Base-by-base conservation (phyloP, 1,140 invertebrate species). In the Ips typographus region DNA sequence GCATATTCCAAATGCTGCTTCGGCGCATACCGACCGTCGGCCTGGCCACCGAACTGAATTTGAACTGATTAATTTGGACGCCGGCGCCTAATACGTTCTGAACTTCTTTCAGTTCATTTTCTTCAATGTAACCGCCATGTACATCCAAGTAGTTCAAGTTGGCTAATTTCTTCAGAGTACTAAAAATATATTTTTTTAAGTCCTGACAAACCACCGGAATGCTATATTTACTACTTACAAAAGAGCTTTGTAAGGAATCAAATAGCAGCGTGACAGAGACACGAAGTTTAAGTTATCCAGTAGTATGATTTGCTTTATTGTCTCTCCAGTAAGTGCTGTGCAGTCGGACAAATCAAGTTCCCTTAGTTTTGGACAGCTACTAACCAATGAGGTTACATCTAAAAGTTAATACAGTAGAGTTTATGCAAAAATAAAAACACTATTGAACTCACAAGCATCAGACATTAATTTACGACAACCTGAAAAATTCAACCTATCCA, bases 311-410 rank as follows among this genome's bases (percentile, higher is more conserved):
- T 83, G 79, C 1, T 82, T 76, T 1, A 94, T 81, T 38, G 85
- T 80, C 36, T 80, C 76, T 3, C 84, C 83, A 1, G 90, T 89
- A 1, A 96, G 78, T 37, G 84, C 80, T n/a, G 89, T 88, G 71
- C 91, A 91, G 80, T 96, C 94, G 63, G 93, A 95, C 53, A 95
- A 77, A 82, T 96, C 94, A 52, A 96, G 81, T 80, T 95, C 93
- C 42, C 89, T 79, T n/a, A 96, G 80, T 49, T 86, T 80, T 0
- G 89, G 85, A 78, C 92, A 94, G 5, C 86, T 83, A 40, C 79
- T 80, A 1, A 88, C 85, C 53, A 95, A 81, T 44, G 84, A 79
- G 7, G 79, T 75, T 8, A 95, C 82, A 84, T 91, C 92, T 94
- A 79, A 82, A 82, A 71, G 62, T 40, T 6, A 7, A 39, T 52